These are phyloP conservation scores for Zaprionus ornatus DNA, from an alignment of 1,140 invertebrate species.

Conservation along the genomic window DNA sequence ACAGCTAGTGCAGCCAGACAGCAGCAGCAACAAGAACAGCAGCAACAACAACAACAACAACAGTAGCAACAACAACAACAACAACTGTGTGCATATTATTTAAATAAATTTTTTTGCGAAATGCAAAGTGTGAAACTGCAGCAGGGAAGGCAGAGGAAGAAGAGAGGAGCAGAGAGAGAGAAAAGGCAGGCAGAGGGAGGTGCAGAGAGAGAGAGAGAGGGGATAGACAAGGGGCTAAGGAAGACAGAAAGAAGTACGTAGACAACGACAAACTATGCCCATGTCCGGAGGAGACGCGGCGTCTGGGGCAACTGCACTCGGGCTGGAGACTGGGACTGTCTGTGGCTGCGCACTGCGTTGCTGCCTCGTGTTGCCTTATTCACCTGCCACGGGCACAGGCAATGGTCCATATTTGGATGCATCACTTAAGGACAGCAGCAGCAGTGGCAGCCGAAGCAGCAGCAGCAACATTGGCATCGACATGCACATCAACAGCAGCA, in stretches of 20 bases:
- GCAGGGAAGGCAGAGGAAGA: slow-evolving; percentile 21
- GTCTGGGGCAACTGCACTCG: slow-evolving; percentile 4
- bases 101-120: slow-evolving; percentile 62
- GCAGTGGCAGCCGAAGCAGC: slow-evolving; percentile 6
- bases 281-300: slow-evolving; percentile 20
- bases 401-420: slow-evolving; percentile 78
- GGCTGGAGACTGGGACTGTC: not conserved
- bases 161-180: not conserved
- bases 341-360: not conserved
- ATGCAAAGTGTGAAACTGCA: slow-evolving; percentile 75
- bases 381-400: slow-evolving; percentile 46
- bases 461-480: slow-evolving; percentile 39
- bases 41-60: slow-evolving; percentile 30
- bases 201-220: too few relatives aligned
- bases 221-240: too few relatives aligned
- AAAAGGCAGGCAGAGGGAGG: too few relatives aligned
- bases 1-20: slow-evolving; percentile 69
- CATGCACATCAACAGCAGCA: slow-evolving; percentile 40
- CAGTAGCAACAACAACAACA: slow-evolving; percentile 14
- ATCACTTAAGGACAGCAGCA: slow-evolving; percentile 52
- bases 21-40: slow-evolving; percentile 24
- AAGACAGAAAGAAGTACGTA: not conserved
- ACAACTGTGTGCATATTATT: slow-evolving; percentile 70
- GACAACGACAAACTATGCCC: slow-evolving; percentile 33
- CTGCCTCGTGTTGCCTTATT: slow-evolving; percentile 42